Percentiles rank a stretch among this genome's conserved stretches.
Conservation (phyloP, 2,113 vertebrate species). For the Serranochromis macrocephalus region DNA sequence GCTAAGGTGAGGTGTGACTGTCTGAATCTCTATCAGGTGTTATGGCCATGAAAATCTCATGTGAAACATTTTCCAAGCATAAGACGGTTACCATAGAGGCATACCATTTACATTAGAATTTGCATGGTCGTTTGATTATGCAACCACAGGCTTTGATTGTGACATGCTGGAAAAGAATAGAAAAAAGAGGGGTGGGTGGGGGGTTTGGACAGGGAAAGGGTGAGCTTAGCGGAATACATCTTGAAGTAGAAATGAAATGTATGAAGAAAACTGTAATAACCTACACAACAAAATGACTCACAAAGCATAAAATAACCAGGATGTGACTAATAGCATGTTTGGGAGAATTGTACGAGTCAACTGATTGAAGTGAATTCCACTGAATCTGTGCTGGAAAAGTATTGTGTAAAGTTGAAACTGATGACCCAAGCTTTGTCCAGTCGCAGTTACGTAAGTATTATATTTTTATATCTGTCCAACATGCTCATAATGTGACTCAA, state of each 20-base stretch:
- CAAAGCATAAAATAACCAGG: background rate
- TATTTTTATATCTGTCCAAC: background rate
- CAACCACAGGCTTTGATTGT: background rate
- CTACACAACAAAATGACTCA: background rate
- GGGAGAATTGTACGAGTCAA: background rate
- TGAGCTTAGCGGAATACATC: background rate
- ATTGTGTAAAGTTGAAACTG: background rate
- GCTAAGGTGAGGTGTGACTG: background rate
- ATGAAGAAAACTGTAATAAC: background rate
- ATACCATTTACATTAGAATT: background rate
- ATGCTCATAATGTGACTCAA: background rate
- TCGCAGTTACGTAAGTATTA: background rate
- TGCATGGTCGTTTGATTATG: background rate
- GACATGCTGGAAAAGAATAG: background rate
- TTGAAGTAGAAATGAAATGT: background rate
- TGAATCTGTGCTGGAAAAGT: background rate
- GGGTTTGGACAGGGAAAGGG: background rate
- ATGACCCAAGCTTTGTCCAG: background rate
- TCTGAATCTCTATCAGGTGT: background rate
- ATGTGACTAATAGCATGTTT: background rate
- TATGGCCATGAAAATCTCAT: background rate
- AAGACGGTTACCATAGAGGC: background rate
- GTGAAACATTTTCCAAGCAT: background rate
- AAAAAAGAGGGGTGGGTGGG: background rate
- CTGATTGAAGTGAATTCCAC: background rate